A percentile compares a stretch with the other conserved stretches of the same genome.
Conservation (phyloP, 2,888 invertebrate species). For the Rhogogaster chlorosoma region DNA sequence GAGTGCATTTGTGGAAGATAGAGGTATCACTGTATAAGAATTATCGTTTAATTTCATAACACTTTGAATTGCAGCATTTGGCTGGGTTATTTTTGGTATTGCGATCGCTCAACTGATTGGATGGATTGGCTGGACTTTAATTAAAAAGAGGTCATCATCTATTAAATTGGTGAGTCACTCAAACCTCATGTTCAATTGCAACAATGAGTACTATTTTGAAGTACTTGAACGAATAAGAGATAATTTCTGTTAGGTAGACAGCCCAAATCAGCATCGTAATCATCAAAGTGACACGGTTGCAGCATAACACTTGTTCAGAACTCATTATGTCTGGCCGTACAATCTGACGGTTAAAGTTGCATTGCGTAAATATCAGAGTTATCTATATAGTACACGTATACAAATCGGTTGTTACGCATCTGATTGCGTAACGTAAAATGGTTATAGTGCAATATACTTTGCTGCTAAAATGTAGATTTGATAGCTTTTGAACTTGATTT, state of each 20-base stretch:
- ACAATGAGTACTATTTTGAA: background rate
- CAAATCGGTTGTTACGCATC: no score
- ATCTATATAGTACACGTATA: no score
- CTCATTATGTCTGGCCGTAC: no score
- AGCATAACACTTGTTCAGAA: background rate
- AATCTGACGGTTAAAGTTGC: no score
- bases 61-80: constrained; percentile 76
- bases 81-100: constrained; percentile 79
- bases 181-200: background rate
- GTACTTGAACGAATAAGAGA: no score
- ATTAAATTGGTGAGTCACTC: constrained; percentile 65
- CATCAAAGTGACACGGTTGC: background rate
- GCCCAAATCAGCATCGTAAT: background rate
- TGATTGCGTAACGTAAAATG: background rate
- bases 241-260: background rate
- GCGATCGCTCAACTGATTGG: constrained; percentile 79
- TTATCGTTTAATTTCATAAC: background rate
- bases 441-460: background rate
- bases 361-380: no score
- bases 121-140: constrained; percentile 76
- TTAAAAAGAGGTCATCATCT: constrained; percentile 68
- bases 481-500: background rate
- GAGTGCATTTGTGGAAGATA: background rate
- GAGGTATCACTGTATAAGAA: background rate
- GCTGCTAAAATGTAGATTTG: background rate